A percentile compares a stretch with the other conserved stretches of the same genome.
These are phyloP conservation scores for Spisula solida DNA, from an alignment of 2,888 invertebrate genomes.

Conservation along the genomic window DNA sequence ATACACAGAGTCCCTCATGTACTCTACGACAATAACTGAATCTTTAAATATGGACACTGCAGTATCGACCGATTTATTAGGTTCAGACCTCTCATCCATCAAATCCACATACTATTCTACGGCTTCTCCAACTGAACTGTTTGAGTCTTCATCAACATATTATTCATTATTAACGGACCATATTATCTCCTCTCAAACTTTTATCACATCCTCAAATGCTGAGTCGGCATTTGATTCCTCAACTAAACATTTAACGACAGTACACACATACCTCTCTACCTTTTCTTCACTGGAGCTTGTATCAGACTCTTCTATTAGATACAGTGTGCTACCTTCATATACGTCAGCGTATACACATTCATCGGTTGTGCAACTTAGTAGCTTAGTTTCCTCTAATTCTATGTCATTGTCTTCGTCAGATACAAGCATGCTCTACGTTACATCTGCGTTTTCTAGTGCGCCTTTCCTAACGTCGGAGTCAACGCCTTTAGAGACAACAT, in stretches of 20 bases:
- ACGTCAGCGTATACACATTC: neutral
- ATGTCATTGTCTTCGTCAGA: neutral
- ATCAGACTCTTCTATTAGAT: neutral
- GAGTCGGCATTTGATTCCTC: neutral
- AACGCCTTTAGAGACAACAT: neutral
- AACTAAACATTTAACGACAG: neutral
- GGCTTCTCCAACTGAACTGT: neutral
- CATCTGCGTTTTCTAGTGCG: neutral
- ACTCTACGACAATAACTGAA: neutral
- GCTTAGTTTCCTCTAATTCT: neutral
- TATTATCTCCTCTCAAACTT: neutral
- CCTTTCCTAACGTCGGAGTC: neutral
- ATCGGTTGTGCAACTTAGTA: neutral
- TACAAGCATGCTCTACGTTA: neutral
- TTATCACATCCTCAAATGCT: neutral
- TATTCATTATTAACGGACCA: neutral
- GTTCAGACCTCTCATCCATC: neutral
- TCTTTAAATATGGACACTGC: neutral
- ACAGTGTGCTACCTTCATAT: neutral
- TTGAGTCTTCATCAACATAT: neutral
- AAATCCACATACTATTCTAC: neutral
- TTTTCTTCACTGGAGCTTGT: neutral
- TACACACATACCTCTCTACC: neutral
- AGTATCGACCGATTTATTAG: neutral
- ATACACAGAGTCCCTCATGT: neutral